Percentiles rank a stretch among this genome's conserved stretches.
Evolutionary conservation across 1,140 invertebrate genomes (phyloP).

Genomic region (Diorhabda elongata): DNA sequence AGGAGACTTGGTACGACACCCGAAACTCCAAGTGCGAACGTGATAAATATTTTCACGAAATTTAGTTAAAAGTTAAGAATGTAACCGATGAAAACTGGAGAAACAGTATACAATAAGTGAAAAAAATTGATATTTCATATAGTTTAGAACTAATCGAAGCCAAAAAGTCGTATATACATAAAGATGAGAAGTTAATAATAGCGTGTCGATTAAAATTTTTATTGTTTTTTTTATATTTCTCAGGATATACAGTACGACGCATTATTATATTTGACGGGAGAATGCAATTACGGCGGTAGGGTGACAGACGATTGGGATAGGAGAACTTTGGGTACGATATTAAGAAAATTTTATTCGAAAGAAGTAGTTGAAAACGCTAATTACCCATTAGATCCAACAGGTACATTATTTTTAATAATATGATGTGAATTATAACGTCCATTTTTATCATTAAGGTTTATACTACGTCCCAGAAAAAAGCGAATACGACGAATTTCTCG

Average conservation of each 20-base stretch:
- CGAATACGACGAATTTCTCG: conserved; percentile 73
- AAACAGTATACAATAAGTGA: no score
- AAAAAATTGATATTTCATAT: no score
- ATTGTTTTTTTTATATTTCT: conserved; percentile 21
- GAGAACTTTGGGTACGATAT: conserved; percentile 76
- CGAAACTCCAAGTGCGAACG: no score
- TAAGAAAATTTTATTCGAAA: conserved; percentile 76
- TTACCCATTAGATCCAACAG: conserved; percentile 60
- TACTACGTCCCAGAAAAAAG: conserved; percentile 74
- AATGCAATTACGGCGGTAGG: conserved; percentile 94
- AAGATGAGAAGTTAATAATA: no score
- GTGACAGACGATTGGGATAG: conserved; percentile 95
- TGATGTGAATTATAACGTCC: no score
- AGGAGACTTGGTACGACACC: no score
- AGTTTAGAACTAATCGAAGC: no score
- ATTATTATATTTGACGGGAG: conserved; percentile 84
- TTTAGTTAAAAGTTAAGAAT: no score
- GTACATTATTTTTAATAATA: conserved; percentile 34
- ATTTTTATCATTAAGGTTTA: conserved; percentile 46
- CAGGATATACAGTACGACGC: conserved; percentile 85
- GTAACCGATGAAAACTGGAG: no score
- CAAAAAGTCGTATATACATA: no score
- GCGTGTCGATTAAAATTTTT: not conserved
- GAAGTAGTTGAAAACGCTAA: conserved; percentile 52
- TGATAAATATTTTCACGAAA: no score